A percentile compares a stretch with the other conserved stretches of the same genome.
Evolutionary conservation across 2,888 invertebrate genomes (phyloP).

Genomic region (Allolobophora icterica): DNA sequence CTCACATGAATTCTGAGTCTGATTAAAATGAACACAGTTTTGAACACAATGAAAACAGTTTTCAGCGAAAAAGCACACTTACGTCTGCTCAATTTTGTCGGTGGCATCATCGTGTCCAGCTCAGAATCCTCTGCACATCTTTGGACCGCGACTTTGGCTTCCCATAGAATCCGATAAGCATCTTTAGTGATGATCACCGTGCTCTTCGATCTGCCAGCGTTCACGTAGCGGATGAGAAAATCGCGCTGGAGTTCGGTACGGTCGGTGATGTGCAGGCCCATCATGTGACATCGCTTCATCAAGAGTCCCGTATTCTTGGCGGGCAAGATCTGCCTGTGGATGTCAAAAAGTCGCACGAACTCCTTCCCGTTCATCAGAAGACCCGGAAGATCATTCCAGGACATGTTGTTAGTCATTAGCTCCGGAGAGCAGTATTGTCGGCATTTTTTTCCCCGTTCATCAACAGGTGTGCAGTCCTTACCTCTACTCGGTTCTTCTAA

Average conservation of each 20-base stretch:
- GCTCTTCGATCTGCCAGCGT: constrained; percentile 64
- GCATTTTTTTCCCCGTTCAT: constrained; percentile 50
- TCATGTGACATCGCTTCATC: constrained; percentile 63
- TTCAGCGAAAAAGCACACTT: too few relatives aligned
- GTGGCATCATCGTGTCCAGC: neutral
- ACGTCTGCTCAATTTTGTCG: neutral
- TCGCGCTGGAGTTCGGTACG: constrained; percentile 65
- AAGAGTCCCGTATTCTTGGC: constrained; percentile 65
- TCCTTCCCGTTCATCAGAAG: constrained; percentile 60
- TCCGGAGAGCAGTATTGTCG: constrained; percentile 50
- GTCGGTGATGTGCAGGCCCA: constrained; percentile 59
- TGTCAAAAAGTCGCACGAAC: constrained; percentile 63
- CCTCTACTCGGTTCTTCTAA: neutral
- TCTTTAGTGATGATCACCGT: constrained; percentile 61
- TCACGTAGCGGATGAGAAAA: constrained; percentile 63
- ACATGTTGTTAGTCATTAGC: constrained; percentile 60
- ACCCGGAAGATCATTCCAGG: constrained; percentile 65
- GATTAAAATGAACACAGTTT: neutral
- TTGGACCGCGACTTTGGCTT: constrained; percentile 54
- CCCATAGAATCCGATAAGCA: constrained; percentile 63
- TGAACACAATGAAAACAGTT: too few relatives aligned
- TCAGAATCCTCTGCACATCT: constrained; percentile 21
- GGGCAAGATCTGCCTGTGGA: constrained; percentile 64
- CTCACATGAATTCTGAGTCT: neutral
- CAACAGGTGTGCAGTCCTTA: constrained; percentile 40